Base-by-base conservation (phyloP, 2,888 invertebrate species). In the Troides aeacus region DNA sequence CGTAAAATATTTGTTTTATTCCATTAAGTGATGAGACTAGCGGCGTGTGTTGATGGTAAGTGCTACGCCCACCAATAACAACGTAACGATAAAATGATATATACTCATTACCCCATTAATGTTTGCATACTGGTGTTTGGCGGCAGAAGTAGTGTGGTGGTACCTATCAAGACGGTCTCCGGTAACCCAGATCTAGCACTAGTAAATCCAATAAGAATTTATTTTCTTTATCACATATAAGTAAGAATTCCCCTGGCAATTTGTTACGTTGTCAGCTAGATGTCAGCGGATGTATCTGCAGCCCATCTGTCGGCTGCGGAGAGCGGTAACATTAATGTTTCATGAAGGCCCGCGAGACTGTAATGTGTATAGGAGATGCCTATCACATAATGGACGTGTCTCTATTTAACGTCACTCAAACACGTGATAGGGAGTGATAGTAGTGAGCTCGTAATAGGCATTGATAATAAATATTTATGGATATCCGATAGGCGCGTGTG, bases 351-450 rank as follows among this genome's bases (percentile, higher is more conserved):
- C 72, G 72, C 74, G 74, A 72, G 39, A 63, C 62, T 63, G 64
- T 71, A 72, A 73, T 72, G 77, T 75, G 83, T 82, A 81, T 78
- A 58, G n/a, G 57, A 90, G 91, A 90, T 90, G 83, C 79, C 80
- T 90, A 91, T 91, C 91, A 90, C 87, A 89, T 90, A 91, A 91
- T 91, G 88, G 89, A 89, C 82, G 81, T 81, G 84, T 84, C 86
- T 81, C 83, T 85, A 84, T 88, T 86, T 85, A 85, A 78, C 78
- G 86, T 84, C 84, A 77, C 77, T 76, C 82, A 81, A 83, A 83
- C 73, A 74, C 73, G 75, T 74, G 73, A 71, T 73, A 74, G 73
- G 72, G 74, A 73, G 71, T 74, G 76, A 75, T 78, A 64, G 61
- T 10, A 53, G 42, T 23, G 39, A 21, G 24, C 56, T 23, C 66